Conservation (phyloP, 2,888 invertebrate species). For the Stenoptilia bipunctidactyla region DNA sequence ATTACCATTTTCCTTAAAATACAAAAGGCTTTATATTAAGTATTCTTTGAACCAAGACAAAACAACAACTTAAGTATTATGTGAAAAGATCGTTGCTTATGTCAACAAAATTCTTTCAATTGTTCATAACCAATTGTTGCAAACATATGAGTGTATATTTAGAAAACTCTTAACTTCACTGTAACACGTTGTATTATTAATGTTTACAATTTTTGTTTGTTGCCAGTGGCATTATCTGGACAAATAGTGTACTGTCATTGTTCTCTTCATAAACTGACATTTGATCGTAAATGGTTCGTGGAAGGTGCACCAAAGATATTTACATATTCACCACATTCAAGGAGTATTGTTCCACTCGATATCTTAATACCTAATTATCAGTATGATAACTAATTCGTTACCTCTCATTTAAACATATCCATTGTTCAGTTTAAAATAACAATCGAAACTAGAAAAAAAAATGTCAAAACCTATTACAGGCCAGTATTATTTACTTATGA, state of each 20-base stretch:
- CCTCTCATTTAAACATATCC: too few species aligned
- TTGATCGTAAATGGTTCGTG: not conserved
- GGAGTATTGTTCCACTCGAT: too few species aligned
- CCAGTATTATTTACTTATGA: too few species aligned
- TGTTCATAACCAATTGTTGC: slow-evolving; percentile 18
- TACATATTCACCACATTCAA: too few species aligned
- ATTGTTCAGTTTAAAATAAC: too few species aligned
- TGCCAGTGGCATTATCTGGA: slow-evolving; percentile 38
- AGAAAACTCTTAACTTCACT: slow-evolving; percentile 38
- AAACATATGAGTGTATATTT: slow-evolving; percentile 31
- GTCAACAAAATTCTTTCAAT: slow-evolving; percentile 38
- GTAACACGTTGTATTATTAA: slow-evolving; percentile 23
- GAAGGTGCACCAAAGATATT: not conserved
- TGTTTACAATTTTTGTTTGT: slow-evolving; percentile 40
- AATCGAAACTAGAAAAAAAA: too few species aligned
- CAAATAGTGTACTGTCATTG: slow-evolving; percentile 61
- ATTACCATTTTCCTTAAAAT: too few species aligned
- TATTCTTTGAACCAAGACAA: not conserved
- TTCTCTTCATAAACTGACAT: slow-evolving; percentile 40
- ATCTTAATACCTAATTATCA: too few species aligned
- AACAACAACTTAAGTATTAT: not conserved
- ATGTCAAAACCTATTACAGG: too few species aligned
- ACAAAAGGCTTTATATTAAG: too few species aligned
- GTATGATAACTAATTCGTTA: too few species aligned
- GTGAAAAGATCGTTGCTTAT: slow-evolving; percentile 2